Evolutionary conservation across 1,140 invertebrate genomes (phyloP).

Genomic region (Drosophila pachea): DNA sequence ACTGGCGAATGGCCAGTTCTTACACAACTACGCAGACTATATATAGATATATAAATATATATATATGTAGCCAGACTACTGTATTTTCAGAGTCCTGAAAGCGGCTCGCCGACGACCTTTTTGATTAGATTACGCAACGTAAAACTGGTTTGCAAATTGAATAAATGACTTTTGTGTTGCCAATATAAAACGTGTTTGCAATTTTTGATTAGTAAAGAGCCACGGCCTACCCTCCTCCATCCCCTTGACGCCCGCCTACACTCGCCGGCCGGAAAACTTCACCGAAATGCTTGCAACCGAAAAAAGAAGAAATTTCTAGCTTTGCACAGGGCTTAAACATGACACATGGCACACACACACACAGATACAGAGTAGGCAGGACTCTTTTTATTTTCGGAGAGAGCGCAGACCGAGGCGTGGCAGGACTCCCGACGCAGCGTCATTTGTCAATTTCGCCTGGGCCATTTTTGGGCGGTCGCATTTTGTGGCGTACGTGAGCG

Average conservation of each 20-base stretch:
- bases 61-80: too few relatives aligned
- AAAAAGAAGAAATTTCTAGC: conserved; percentile 8
- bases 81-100: conserved; percentile 31
- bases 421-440: conserved; percentile 35
- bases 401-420: too few relatives aligned
- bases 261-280: not conserved
- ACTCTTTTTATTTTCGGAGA: not conserved
- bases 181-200: conserved; percentile 77
- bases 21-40: conserved; percentile 15
- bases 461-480: conserved; percentile 24
- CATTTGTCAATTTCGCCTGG: conserved; percentile 70
- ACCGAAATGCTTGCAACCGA: conserved; percentile 10
- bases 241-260: not conserved
- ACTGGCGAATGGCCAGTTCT: conserved; percentile 56
- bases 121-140: conserved; percentile 76
- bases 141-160: conserved; percentile 77
- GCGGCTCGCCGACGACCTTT: conserved; percentile 54
- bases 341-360: conserved; percentile 14
- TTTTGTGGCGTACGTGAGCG: conserved; percentile 62
- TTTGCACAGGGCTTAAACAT: conserved; percentile 11
- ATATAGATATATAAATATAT: conserved; percentile 23
- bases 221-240: conserved; percentile 10
- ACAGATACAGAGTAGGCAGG: not conserved
- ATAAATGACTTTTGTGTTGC: conserved; percentile 77
- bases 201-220: conserved; percentile 73